Evolutionary conservation across 1,140 invertebrate genomes (phyloP).

Genomic region (Conus betulinus): DNA sequence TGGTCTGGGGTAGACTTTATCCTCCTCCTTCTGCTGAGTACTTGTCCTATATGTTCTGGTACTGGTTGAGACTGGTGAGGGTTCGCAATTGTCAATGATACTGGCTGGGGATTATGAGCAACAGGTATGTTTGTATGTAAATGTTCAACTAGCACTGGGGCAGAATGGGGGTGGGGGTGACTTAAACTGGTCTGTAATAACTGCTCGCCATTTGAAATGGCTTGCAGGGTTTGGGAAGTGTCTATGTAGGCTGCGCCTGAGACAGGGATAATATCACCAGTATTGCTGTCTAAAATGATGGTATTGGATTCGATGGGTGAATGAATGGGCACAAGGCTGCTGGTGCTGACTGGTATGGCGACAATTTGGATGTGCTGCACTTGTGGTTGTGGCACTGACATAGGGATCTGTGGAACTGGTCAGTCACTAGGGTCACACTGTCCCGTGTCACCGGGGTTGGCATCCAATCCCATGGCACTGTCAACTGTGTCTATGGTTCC

Average conservation of each 20-base stretch:
- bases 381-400: neutral
- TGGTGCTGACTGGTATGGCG: neutral
- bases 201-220: neutral
- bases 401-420: neutral
- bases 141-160: neutral
- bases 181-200: neutral
- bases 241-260: neutral
- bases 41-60: neutral
- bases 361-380: neutral
- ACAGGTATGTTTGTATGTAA: neutral
- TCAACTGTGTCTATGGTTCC: too few species aligned
- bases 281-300: neutral
- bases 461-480: neutral
- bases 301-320: neutral
- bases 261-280: neutral
- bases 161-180: neutral
- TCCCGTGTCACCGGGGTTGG: neutral
- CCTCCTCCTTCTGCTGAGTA: neutral
- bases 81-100: neutral
- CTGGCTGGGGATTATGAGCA: neutral
- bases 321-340: neutral
- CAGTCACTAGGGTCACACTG: neutral
- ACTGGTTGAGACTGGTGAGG: neutral
- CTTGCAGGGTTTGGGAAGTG: neutral
- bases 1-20: neutral